These are phyloP conservation scores for Chaetogeoica ovagalla DNA, from an alignment of 2,888 invertebrate genomes.

Conservation along the genomic window DNA sequence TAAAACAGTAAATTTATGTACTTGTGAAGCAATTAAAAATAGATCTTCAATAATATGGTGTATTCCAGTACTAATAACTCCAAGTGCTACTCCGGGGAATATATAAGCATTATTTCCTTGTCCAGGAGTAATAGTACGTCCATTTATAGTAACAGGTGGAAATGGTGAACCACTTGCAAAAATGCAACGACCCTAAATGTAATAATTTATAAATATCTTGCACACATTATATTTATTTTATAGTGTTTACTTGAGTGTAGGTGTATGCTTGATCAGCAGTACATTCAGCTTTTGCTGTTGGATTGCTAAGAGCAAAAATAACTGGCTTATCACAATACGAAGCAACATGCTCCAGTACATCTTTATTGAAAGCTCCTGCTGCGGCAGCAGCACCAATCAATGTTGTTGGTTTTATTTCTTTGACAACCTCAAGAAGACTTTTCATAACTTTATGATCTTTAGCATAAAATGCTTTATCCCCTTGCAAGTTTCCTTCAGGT, in stretches of 20 bases:
- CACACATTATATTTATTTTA: not conserved
- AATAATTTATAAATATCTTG: not conserved
- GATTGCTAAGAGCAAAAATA: conserved; percentile 96
- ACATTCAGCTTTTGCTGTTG: conserved; percentile 96
- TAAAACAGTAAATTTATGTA: conserved; percentile 58
- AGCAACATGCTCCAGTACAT: conserved; percentile 85
- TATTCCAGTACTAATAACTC: conserved; percentile 87
- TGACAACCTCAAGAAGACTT: conserved; percentile 77
- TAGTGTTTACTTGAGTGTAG: conserved; percentile 73
- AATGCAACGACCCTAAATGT: conserved; percentile 79
- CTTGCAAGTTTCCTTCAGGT: conserved; percentile 59
- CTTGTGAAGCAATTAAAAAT: conserved; percentile 93
- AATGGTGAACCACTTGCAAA: conserved; percentile 98
- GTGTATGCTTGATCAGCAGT: conserved; percentile 93
- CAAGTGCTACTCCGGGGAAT: conserved; percentile 94
- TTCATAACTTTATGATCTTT: conserved; percentile 79
- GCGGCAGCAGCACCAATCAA: conserved; percentile 84
- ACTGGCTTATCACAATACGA: conserved; percentile 84
- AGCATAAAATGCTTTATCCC: conserved; percentile 73
- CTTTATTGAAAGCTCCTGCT: conserved; percentile 86
- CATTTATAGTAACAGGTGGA: conserved; percentile 77
- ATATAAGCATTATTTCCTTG: conserved; percentile 99
- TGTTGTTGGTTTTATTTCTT: conserved; percentile 67
- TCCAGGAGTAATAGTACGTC: conserved; percentile 83
- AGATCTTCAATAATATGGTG: conserved; percentile 91